These are phyloP conservation scores for Stegodyphus mimosarum DNA, from an alignment of 1,140 invertebrate genomes.

Conservation along the genomic window DNA sequence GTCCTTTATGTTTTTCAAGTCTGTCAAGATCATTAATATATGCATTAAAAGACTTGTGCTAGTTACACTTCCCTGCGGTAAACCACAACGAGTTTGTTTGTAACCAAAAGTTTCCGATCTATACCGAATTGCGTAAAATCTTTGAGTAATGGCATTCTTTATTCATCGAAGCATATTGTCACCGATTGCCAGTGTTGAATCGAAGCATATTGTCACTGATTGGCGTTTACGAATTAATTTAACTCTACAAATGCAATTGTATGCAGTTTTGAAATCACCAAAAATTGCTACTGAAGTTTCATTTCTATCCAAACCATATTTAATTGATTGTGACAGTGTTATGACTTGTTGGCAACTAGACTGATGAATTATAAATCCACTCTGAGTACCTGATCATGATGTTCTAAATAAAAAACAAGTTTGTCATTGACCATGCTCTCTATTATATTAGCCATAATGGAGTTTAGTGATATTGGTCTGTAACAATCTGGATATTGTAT, in stretches of 20 bases:
- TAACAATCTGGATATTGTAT: not conserved
- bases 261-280: slow-evolving; percentile 9
- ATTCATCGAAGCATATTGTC: slow-evolving; percentile 29
- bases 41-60: slow-evolving; percentile 14
- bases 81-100: slow-evolving; percentile 19
- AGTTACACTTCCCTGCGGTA: slow-evolving; percentile 8
- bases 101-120: not conserved
- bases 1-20: not conserved
- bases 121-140: slow-evolving; percentile 20
- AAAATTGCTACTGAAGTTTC: slow-evolving; percentile 16
- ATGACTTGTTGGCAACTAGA: slow-evolving; percentile 27
- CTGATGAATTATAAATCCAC: slow-evolving; percentile 8
- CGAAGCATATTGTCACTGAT: no score
- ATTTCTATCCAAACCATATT: slow-evolving; percentile 30
- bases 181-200: not conserved
- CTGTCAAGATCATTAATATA: slow-evolving; percentile 7
- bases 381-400: slow-evolving; percentile 14
- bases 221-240: slow-evolving; percentile 29
- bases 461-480: not conserved
- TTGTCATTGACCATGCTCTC: slow-evolving; percentile 6
- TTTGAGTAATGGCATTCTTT: slow-evolving; percentile 19
- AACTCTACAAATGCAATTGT: slow-evolving; percentile 14
- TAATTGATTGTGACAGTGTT: slow-evolving; percentile 16
- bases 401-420: slow-evolving; percentile 12
- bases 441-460: slow-evolving; percentile 1